Evolutionary conservation across 2,113 vertebrate genomes (phyloP), one percentile per base, ranked within the genome.

Genomic region (Catagonus wagneri): DNA sequence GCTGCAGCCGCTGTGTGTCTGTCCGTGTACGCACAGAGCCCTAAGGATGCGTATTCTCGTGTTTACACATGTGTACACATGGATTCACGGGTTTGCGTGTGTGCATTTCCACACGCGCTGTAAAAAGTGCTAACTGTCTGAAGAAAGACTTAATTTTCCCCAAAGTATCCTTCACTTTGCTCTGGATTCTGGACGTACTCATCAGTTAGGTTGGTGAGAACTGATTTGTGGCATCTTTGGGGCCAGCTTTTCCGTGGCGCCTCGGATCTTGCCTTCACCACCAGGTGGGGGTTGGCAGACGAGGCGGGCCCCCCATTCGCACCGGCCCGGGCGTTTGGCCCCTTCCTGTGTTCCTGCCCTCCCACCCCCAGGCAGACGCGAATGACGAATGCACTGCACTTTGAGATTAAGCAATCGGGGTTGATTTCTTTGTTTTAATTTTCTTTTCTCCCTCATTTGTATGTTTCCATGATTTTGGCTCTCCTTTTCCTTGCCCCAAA

Each of bases 401-500:
- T 93, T 58, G 65, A 83, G 90, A 81, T 85, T 54, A 92, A 98
- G 98, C 97, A 98, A 98, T 98, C 97, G 95, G 98, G 98, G 98
- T 97, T 98, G 98, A 99, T 99, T 99, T 98, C 97, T 98, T 99
- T 98, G 98, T 99, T 99, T 99, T 99, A 98, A 99, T 99, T 99
- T 99, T 99, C 98, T 99, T 99, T 99, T 99, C 98, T 99, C 99
- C 99, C 99, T 99, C 98, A 98, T 99, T 99, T 99, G 97, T 99
- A 98, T 99, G 98, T 99, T 98, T 98, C 99, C 99, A 99, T 99
- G 99, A 99, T 99, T 99, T 99, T 99, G 99, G 99, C 99, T 99
- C 99, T 99, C 99, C 98, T 99, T 99, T 99, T 99, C 99, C 99
- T 98, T 98, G 98, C 97, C 98, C 98, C 98, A 96, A 98, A 98